Base-by-base conservation (phyloP, 2,888 invertebrate species). In the Tipula lateralis region DNA sequence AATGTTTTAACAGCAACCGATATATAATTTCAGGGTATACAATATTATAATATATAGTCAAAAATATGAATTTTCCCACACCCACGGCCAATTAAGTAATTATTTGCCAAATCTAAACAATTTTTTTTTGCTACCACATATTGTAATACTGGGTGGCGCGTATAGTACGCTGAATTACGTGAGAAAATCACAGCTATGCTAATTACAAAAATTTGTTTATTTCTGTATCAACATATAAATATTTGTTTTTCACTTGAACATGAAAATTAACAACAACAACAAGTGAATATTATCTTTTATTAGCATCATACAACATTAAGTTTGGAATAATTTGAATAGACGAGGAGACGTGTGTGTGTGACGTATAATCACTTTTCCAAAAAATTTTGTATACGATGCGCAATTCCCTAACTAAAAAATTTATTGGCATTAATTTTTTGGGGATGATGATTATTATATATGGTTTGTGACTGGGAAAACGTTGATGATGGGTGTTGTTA, bases 231-330 rank as follows among this genome's bases (percentile, higher is more conserved):
- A 82, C 82, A 30, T 82, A 30, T 32, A 82, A 82, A 82, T 82
- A 82, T 82, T 82, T 82, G 32, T 32, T 82, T 82, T 82, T 82
- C 82, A 82, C 82, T 82, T 82, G 82, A 82, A 82, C 66, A 66
- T 66, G 66, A 66, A 66, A 66, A 66, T 66, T 66, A 24, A 66
- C 66, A 66, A 66, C 66, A 24, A 66, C 66, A 66, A 66, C 66
- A 66, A 66, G 5, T 24, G 19, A 9, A 9, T 66, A 66, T 66
- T 66, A 66, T 66, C 66, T 66, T 24, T 66, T 50, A 50, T 50
- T 24, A 66, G 66, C 66, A 66, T 19, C 66, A 24, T 66, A 66
- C 66, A 66, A 66, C 66, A 66, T 66, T 66, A 66, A 66, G 7
- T 66, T 50, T 39, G 13, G 2, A 66, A 24, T 66, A 66, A 66